A percentile compares a stretch with the other conserved stretches of the same genome.
Conservation (phyloP, 2,113 vertebrate genomes). For the Limanda limanda region DNA sequence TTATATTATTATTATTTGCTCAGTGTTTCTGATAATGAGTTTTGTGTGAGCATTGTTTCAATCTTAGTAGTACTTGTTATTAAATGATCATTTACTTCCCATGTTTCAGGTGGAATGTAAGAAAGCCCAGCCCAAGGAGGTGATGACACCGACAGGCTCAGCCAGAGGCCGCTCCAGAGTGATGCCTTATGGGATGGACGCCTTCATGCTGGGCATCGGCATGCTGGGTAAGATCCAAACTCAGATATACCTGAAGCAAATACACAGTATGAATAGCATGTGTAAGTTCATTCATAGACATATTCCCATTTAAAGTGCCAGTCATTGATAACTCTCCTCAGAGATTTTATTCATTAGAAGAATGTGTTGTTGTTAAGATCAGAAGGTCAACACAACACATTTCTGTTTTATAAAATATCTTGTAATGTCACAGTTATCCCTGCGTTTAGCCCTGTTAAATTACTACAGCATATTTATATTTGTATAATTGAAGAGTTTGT, state of each 20-base stretch:
- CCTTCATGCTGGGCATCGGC: conserved; percentile 99
- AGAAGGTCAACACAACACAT: background rate
- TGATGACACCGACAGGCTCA: conserved; percentile 97
- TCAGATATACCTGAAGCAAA: background rate
- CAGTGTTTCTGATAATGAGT: too few relatives aligned
- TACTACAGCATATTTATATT: too few relatives aligned
- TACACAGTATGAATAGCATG: background rate
- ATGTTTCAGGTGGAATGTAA: conserved; percentile 95
- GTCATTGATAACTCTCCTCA: background rate
- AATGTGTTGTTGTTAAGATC: background rate
- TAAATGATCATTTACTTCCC: background rate
- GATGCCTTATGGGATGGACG: conserved; percentile 99
- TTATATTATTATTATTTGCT: too few relatives aligned
- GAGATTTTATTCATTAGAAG: background rate
- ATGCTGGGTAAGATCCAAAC: conserved; percentile 91
- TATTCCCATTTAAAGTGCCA: background rate
- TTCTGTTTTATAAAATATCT: background rate
- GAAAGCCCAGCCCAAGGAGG: conserved; percentile 99
- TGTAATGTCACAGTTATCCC: background rate
- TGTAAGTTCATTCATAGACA: background rate
- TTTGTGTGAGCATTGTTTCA: too few relatives aligned
- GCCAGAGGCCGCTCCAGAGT: conserved; percentile 95
- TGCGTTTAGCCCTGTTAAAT: background rate
- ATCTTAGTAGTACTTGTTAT: background rate
- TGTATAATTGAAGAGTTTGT: too few relatives aligned